A percentile compares a stretch with the other conserved stretches of the same genome.
Evolutionary conservation across 2,113 vertebrate genomes (phyloP).

Genomic region (Sakesphorus luctuosus): DNA sequence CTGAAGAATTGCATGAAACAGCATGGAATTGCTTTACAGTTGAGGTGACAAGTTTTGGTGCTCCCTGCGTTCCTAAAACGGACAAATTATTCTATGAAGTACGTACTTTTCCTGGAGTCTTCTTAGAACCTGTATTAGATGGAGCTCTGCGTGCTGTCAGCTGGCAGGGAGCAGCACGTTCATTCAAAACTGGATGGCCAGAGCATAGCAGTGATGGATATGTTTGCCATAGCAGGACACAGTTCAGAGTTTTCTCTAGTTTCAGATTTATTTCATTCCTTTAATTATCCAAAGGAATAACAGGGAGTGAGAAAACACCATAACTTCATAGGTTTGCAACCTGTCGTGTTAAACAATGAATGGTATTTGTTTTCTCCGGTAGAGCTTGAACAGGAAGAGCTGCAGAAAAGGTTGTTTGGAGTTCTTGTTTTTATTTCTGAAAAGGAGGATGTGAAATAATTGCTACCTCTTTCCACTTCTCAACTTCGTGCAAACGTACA

Average conservation of each 20-base stretch:
- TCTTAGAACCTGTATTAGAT: background rate
- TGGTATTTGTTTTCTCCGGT: background rate
- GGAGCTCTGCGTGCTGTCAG: background rate
- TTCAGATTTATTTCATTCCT: background rate
- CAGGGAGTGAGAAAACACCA: background rate
- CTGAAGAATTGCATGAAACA: background rate
- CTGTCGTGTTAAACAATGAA: background rate
- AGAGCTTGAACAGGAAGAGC: constrained; percentile 1
- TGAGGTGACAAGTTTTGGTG: background rate
- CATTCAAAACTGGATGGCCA: background rate
- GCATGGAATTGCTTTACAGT: background rate
- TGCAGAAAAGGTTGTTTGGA: background rate
- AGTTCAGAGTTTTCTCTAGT: background rate
- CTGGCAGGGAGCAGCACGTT: background rate
- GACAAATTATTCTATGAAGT: background rate
- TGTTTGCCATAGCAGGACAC: background rate
- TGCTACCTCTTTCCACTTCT: constrained; percentile 1
- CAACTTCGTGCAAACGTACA: background rate
- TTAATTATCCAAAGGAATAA: background rate
- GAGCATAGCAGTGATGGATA: background rate
- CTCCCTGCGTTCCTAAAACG: background rate
- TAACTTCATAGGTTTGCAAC: background rate
- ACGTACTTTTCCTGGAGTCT: background rate
- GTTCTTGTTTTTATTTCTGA: background rate
- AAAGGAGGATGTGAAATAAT: constrained; percentile 38